These are phyloP conservation scores for Drosophila arawakana DNA, from an alignment of 1,140 invertebrate species.

Conservation along the genomic window DNA sequence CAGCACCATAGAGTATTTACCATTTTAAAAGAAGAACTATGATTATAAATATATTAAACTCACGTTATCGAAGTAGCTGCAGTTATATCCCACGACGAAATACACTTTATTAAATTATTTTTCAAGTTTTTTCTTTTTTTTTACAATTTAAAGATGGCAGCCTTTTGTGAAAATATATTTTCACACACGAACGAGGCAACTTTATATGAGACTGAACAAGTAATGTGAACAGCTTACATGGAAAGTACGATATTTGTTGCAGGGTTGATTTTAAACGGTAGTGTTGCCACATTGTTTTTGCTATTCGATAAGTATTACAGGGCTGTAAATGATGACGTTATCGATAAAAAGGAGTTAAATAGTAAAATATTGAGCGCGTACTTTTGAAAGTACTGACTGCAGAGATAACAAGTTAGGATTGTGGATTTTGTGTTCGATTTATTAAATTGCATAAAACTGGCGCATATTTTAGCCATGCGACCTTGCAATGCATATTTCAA, in stretches of 20 bases:
- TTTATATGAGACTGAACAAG: constrained; percentile 43
- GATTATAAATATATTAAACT: constrained; percentile 12
- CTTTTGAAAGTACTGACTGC: neutral
- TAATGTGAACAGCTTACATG: constrained; percentile 29
- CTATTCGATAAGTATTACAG: neutral
- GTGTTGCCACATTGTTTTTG: constrained; percentile 11
- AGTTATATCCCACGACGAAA: neutral
- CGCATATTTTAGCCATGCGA: constrained; percentile 52
- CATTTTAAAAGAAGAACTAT: neutral
- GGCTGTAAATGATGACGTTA: neutral
- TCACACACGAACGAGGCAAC: constrained; percentile 43
- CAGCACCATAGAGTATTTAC: constrained; percentile 31
- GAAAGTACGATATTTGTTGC: constrained; percentile 7
- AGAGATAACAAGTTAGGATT: neutral
- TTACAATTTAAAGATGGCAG: constrained; percentile 41
- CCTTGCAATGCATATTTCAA: constrained; percentile 62
- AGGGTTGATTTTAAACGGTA: constrained; percentile 12
- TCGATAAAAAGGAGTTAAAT: no score
- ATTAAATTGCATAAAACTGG: constrained; percentile 78
- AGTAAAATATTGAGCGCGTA: neutral
- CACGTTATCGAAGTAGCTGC: constrained; percentile 27
- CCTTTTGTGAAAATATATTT: constrained; percentile 44
- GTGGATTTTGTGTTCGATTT: constrained; percentile 44
- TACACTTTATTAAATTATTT: constrained; percentile 5
- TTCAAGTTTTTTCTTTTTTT: constrained; percentile 15